Conservation (phyloP, 2,113 vertebrate genomes). For the Stegostoma tigrinum region DNA sequence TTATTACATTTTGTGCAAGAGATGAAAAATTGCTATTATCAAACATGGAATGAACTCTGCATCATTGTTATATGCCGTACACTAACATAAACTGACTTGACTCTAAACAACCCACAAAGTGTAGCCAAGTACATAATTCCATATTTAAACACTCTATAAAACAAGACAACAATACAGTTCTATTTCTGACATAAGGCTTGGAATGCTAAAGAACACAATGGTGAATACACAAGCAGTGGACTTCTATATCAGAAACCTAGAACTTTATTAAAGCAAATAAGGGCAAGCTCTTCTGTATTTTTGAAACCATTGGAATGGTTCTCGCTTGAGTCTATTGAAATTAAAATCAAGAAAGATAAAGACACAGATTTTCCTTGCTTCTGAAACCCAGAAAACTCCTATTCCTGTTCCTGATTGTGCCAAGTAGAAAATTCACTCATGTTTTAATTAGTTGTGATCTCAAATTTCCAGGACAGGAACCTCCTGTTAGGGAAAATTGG, state of each 20-base stretch:
- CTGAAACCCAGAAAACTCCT: no score
- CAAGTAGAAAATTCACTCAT: no score
- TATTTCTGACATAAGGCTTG: not conserved
- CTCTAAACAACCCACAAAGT: not conserved
- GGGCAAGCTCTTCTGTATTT: not conserved
- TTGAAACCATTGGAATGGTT: not conserved
- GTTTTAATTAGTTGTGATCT: no score
- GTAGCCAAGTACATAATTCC: not conserved
- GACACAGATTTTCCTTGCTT: no score
- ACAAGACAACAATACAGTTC: not conserved
- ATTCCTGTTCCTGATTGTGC: no score
- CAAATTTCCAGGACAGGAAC: no score
- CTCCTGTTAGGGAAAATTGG: no score
- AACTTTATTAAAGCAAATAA: not conserved
- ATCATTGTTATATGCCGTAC: not conserved
- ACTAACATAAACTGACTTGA: conserved; percentile 27
- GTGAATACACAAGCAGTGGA: not conserved
- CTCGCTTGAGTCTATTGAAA: not conserved
- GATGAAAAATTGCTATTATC: not conserved
- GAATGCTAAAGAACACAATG: not conserved
- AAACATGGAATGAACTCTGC: conserved; percentile 5
- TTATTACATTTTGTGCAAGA: not conserved
- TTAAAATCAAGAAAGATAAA: not conserved
- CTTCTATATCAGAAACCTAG: not conserved
- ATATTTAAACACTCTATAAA: not conserved